These are phyloP conservation scores for Thereuonema tuberculata DNA, from an alignment of 1,140 invertebrate species.

Conservation along the genomic window DNA sequence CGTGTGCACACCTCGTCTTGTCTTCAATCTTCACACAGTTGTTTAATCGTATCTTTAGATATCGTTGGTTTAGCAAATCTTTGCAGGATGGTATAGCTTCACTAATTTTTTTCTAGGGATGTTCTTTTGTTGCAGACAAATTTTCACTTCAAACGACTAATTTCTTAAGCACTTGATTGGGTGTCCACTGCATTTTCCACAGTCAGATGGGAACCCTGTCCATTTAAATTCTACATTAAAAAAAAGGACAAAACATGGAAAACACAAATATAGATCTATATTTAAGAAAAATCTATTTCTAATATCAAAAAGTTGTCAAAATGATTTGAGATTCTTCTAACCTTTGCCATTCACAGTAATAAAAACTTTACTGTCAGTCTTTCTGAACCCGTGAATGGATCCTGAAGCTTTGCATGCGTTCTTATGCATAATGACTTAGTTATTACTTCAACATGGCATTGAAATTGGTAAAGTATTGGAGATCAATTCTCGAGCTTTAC, in stretches of 20 bases:
- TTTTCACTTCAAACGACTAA: background rate
- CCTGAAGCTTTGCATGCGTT: too few species aligned
- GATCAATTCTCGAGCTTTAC: too few species aligned
- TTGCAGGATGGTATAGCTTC: conserved; percentile 2
- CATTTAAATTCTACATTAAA: conserved; percentile 3
- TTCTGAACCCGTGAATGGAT: too few species aligned
- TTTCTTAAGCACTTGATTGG: background rate
- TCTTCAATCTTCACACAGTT: background rate
- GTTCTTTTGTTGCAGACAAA: conserved; percentile 2
- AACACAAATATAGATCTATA: background rate
- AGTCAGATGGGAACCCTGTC: background rate
- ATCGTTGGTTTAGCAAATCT: too few species aligned
- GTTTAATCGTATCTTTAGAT: background rate
- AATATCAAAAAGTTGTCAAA: too few species aligned
- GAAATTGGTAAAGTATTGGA: too few species aligned
- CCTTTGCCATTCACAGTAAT: too few species aligned
- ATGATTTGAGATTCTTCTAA: too few species aligned
- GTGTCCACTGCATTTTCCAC: background rate
- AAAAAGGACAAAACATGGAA: background rate
- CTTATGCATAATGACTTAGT: too few species aligned
- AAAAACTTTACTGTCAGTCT: too few species aligned
- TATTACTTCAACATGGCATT: too few species aligned
- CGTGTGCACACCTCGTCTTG: conserved; percentile 5
- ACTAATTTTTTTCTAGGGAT: background rate
- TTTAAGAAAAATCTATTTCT: background rate